Evolutionary conservation across 2,113 vertebrate genomes (phyloP).

Genomic region (Mugil cephalus): DNA sequence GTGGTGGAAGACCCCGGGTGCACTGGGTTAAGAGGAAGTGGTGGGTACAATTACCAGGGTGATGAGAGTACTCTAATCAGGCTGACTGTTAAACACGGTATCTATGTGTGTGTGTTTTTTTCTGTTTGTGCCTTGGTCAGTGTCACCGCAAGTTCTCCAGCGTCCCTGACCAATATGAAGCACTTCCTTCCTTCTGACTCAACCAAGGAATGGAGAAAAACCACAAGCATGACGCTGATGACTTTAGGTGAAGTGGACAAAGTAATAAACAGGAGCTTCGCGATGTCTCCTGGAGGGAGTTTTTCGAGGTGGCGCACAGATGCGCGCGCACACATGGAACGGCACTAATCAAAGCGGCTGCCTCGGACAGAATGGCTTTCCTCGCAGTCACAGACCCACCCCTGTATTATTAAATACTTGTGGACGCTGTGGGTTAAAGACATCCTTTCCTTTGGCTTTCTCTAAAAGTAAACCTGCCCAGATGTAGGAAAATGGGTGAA

Average conservation of each 20-base stretch:
- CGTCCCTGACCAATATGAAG: slow-evolving; percentile 32
- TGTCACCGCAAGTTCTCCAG: slow-evolving; percentile 46
- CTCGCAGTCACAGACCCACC: slow-evolving; percentile 39
- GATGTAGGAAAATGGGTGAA: slow-evolving; percentile 66
- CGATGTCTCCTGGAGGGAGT: not conserved
- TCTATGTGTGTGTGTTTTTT: slow-evolving; percentile 23
- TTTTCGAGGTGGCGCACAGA: slow-evolving; percentile 3
- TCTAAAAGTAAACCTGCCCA: slow-evolving; percentile 73
- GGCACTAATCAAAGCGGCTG: not conserved
- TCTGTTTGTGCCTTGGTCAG: slow-evolving; percentile 32
- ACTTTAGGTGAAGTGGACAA: slow-evolving; percentile 9
- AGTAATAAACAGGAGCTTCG: slow-evolving; percentile 22
- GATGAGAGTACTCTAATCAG: slow-evolving; percentile 54
- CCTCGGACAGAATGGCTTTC: slow-evolving; percentile 14
- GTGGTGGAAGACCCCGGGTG: slow-evolving; percentile 54
- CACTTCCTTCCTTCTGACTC: slow-evolving; percentile 34
- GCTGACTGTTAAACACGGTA: slow-evolving; percentile 57
- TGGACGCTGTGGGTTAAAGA: slow-evolving; percentile 63
- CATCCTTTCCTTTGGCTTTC: slow-evolving; percentile 60
- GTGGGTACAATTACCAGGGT: slow-evolving; percentile 54
- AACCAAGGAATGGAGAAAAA: slow-evolving; percentile 37
- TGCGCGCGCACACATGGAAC: not conserved
- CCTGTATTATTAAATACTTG: slow-evolving; percentile 65
- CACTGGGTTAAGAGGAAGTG: slow-evolving; percentile 52
- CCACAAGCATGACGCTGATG: slow-evolving; percentile 34